phyloP scores from a whole-genome alignment of 2,113 vertebrate genomes.

The Perognathus longimembris region DNA sequence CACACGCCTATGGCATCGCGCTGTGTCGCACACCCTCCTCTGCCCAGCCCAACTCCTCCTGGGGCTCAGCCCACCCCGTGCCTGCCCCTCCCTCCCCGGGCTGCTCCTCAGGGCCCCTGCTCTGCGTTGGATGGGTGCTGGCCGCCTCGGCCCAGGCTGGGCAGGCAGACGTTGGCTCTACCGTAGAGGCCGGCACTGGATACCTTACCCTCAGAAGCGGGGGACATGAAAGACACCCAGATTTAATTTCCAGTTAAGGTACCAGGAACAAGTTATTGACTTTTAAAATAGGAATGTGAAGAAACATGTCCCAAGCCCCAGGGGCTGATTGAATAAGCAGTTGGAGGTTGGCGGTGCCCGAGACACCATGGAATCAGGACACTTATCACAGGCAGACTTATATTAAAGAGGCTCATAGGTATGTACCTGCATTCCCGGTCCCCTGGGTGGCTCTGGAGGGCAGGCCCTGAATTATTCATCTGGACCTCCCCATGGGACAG shows the following conservation, averaged over 20 bases:
- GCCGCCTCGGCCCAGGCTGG: not conserved
- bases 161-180: not conserved
- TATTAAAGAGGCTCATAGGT: not conserved
- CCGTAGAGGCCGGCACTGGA: not conserved
- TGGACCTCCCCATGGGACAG: not conserved
- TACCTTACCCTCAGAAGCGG: not conserved
- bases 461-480: not conserved
- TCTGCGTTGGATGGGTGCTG: not conserved
- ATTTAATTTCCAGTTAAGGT: conserved; percentile 13
- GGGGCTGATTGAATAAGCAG: not conserved
- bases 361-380: not conserved
- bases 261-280: not conserved
- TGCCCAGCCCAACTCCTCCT: not conserved
- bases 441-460: not conserved
- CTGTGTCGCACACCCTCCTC: not conserved
- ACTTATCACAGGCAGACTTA: not conserved
- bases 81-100: not conserved
- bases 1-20: too few relatives aligned
- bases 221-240: not conserved
- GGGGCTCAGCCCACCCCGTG: fast-evolving
- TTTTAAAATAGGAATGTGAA: conserved; percentile 46
- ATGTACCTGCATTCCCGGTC: not conserved
- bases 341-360: not conserved
- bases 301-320: not conserved
- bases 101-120: not conserved